Evolutionary conservation across 2,113 vertebrate species (phyloP), one percentile per base, ranked within the genome.

Genomic region (Cichladusa arquata): DNA sequence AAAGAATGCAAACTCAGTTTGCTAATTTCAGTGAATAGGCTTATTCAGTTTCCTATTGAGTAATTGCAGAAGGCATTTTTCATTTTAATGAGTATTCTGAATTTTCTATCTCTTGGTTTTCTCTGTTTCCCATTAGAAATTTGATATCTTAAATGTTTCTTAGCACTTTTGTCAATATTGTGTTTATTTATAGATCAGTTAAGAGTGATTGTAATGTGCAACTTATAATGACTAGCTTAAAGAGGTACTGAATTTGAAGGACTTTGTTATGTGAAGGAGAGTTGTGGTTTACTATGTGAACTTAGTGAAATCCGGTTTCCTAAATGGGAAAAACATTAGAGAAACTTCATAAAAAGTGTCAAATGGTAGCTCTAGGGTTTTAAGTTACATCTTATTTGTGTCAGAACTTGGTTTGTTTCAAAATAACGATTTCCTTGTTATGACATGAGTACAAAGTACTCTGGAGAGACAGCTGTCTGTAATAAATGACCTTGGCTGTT

Each of bases 1-100:
- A 80, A 86, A 93, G 34, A 69, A 42, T 65, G 45, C 80, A 92
- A 81, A 91, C 13, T 88, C 66, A 67, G 45, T 95, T 89, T 93
- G 56, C 83, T 51, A 86, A 67, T 92, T 93, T 69, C 57, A 87
- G 31, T 95, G 86, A 95, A 91, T 89, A 44, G 81, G 25, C 77
- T n/a, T 62, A 81, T 93, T 96, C 81, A 93, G 42, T 61, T 92
- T 89, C n/a, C 56, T 87, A 53, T 23, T 81, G 73, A 89, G 69
- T 74, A 84, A 86, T 48, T 1, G 4, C 48, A 79, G 57, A 76
- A 81, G 53, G 22, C 72, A 76, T 94, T 91, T 94, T 93, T 92
- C 19, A 25, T 72, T 91, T 91, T 81, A 95, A 66, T 79, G 64
- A 74, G 47, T 51, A 17, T 78, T 91, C 83, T 45, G 56, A 78